A percentile compares a stretch with the other conserved stretches of the same genome.
Conservation (phyloP, 2,113 vertebrate genomes). For the Carassius gibelio region DNA sequence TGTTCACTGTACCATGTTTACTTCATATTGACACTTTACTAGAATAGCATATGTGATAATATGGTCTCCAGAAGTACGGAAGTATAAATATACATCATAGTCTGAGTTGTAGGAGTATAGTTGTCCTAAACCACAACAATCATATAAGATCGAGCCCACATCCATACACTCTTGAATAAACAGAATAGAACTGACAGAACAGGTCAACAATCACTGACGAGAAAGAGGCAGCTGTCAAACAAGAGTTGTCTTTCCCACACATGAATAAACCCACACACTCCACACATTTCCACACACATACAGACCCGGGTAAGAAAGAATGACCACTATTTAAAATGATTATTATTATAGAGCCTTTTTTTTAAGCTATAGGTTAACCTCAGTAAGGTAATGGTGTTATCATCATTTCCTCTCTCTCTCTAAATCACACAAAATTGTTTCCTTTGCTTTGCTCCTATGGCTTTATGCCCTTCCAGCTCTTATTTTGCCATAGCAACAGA, state of each 20-base stretch:
- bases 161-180: neutral
- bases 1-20: neutral
- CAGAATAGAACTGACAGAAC: neutral
- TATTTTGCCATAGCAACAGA: conserved; percentile 70
- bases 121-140: neutral
- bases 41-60: neutral
- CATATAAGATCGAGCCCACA: neutral
- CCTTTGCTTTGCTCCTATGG: conserved; percentile 36
- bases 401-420: conserved; percentile 45
- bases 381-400: no score
- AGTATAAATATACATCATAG: neutral
- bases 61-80: neutral
- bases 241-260: neutral
- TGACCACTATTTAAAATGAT: neutral
- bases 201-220: conserved; percentile 19
- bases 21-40: neutral
- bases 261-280: neutral
- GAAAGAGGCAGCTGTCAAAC: conserved; percentile 15
- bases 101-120: neutral
- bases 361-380: no score
- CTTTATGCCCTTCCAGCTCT: conserved; percentile 63
- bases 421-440: conserved; percentile 4
- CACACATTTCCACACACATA: neutral
- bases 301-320: neutral
- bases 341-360: neutral